A percentile compares a stretch with the other conserved stretches of the same genome.
Conservation (phyloP, 2,888 invertebrate species). For the Schizotus pectinicornis region DNA sequence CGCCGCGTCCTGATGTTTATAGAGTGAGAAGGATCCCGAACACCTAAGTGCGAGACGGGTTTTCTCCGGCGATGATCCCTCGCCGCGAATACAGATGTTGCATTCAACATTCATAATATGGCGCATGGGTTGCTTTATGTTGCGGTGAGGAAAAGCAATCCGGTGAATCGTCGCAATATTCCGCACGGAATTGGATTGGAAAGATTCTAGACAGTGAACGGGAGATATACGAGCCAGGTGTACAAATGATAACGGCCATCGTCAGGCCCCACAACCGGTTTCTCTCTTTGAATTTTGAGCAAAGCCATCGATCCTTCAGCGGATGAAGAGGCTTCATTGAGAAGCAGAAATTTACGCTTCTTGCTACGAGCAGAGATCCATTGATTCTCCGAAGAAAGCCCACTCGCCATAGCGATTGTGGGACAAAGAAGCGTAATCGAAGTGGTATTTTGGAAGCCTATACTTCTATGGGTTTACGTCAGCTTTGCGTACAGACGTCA, state of each 20-base stretch:
- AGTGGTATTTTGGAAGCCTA: too few species aligned
- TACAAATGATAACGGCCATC: conserved; percentile 37
- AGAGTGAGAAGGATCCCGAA: conserved; percentile 45
- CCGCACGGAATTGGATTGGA: conserved; percentile 56
- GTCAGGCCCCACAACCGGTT: conserved; percentile 1
- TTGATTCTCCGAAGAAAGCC: too few species aligned
- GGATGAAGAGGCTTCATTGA: too few species aligned
- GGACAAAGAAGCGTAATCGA: too few species aligned
- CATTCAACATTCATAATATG: conserved; percentile 59
- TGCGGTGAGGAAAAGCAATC: conserved; percentile 55
- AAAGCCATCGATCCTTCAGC: background rate
- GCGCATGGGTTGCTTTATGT: conserved; percentile 52
- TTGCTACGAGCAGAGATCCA: too few species aligned
- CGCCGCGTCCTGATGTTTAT: conserved; percentile 42
- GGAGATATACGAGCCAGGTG: conserved; percentile 46
- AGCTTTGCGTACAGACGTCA: too few species aligned
- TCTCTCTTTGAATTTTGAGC: conserved; percentile 1
- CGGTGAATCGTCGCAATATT: conserved; percentile 56
- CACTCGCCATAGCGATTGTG: too few species aligned
- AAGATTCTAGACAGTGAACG: conserved; percentile 49
- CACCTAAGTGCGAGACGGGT: conserved; percentile 49
- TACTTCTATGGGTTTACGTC: too few species aligned
- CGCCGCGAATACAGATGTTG: conserved; percentile 55
- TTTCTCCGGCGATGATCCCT: conserved; percentile 39
- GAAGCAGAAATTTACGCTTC: too few species aligned